Conservation (phyloP, 2,113 vertebrate genomes). For the Tragelaphus buxtoni region DNA sequence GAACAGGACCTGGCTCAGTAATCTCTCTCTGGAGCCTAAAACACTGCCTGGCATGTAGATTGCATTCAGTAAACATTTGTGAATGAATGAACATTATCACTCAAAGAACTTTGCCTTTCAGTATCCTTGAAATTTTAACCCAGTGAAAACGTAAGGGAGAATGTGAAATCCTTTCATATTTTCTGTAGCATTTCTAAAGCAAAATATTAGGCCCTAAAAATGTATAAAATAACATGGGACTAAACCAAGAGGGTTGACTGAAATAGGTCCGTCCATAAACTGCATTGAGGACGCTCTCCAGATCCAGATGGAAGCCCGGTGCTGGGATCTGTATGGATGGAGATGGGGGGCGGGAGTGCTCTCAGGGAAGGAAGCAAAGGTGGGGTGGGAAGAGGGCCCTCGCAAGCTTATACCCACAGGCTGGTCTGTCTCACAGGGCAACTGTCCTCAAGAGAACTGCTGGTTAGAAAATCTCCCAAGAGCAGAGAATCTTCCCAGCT, state of each 20-base stretch:
- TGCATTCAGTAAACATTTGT: background rate
- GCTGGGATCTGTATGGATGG: background rate
- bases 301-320: background rate
- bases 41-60: background rate
- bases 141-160: background rate
- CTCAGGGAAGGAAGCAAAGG: background rate
- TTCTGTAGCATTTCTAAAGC: background rate
- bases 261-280: background rate
- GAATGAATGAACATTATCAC: background rate
- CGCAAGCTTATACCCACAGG: background rate
- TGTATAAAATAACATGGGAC: background rate
- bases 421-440: background rate
- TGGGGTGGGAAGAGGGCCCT: background rate
- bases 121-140: background rate
- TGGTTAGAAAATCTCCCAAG: background rate
- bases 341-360: background rate
- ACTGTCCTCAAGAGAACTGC: background rate
- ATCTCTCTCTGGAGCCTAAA: background rate
- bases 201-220: constrained; percentile 4
- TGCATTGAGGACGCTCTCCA: background rate
- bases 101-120: background rate
- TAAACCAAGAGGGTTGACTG: background rate
- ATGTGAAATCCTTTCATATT: background rate
- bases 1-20: background rate
- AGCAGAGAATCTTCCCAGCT: background rate